Evolutionary conservation across 1,140 invertebrate species (phyloP).

Genomic region (Musca vetustissima): DNA sequence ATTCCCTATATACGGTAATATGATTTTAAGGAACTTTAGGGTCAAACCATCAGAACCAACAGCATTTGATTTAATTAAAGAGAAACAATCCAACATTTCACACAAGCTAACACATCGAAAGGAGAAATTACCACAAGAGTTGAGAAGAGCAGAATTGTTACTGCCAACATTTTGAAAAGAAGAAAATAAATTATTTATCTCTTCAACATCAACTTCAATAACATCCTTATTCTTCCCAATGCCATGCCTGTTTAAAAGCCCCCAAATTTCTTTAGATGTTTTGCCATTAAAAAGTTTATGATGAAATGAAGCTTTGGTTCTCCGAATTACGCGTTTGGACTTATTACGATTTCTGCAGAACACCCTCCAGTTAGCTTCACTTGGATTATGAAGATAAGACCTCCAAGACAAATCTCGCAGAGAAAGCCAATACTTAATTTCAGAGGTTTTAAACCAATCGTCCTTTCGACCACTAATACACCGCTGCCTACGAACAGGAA

Average conservation of each 20-base stretch:
- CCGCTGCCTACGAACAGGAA: neutral
- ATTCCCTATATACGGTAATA: neutral
- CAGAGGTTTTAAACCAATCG: neutral
- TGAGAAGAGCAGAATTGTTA: neutral
- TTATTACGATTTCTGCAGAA: neutral
- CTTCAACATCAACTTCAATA: neutral
- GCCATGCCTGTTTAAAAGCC: neutral
- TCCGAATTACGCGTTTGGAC: neutral
- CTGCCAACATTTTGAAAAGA: neutral
- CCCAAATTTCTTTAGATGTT: neutral
- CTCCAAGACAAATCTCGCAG: neutral
- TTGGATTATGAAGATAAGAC: neutral
- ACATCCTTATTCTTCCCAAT: neutral
- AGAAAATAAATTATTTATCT: neutral
- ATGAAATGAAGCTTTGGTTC: neutral
- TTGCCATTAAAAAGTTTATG: neutral
- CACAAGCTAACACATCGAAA: neutral
- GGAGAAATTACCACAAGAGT: neutral
- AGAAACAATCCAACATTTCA: neutral
- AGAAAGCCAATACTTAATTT: neutral
- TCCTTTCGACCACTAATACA: neutral
- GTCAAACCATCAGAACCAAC: neutral
- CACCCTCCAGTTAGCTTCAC: neutral
- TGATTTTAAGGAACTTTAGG: neutral
- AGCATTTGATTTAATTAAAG: neutral